phyloP scores from a whole-genome alignment of 2,888 invertebrate genomes.

The Ceriagrion tenellum region DNA sequence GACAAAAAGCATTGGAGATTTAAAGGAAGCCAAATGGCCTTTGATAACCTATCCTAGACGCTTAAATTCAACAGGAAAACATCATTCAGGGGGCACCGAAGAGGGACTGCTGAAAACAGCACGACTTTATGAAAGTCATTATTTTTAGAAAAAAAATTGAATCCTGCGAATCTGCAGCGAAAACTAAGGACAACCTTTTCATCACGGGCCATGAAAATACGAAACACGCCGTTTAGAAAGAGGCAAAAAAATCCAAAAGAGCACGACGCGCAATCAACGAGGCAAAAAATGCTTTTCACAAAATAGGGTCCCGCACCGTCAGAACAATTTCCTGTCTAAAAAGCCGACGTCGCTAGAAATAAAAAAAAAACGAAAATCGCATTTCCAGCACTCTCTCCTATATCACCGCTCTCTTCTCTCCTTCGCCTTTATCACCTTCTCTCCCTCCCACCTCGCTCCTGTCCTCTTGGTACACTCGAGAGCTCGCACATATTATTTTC shows the following conservation, averaged over 20 bases:
- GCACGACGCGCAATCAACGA: neutral
- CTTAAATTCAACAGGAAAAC: neutral
- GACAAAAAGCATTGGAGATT: neutral
- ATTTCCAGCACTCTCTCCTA: neutral
- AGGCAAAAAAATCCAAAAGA: neutral
- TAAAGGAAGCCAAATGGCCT: neutral
- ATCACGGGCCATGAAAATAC: neutral
- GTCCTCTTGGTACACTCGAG: neutral
- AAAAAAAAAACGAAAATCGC: neutral
- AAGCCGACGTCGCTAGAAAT: neutral
- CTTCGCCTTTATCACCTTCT: neutral
- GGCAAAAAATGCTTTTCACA: conserved; percentile 29
- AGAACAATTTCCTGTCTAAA: conserved; percentile 25
- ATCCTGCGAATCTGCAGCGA: neutral
- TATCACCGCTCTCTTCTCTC: neutral
- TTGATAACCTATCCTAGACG: neutral
- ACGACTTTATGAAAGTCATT: neutral
- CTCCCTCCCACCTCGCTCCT: neutral
- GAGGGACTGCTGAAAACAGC: neutral
- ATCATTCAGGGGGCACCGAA: neutral
- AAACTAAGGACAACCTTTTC: neutral
- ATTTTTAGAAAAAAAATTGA: neutral
- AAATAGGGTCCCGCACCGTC: conserved; percentile 9
- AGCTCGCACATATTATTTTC: conserved; percentile 1
- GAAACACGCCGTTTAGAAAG: conserved; percentile 20